phyloP scores from a whole-genome alignment of 2,888 invertebrate species.

The Hoplodrina blanda region DNA sequence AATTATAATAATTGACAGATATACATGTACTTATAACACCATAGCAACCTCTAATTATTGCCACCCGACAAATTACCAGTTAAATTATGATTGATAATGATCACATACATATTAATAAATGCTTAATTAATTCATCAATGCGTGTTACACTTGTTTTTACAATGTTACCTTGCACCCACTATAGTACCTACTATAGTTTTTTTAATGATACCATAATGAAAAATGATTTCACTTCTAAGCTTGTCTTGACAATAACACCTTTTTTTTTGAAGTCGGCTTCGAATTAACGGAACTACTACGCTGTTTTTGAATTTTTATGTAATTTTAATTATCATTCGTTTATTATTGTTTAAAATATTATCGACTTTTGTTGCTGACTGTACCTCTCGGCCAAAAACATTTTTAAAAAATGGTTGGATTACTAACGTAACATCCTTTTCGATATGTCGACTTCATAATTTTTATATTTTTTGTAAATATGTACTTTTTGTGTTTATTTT shows the following conservation, averaged over 20 bases:
- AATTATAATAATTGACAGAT: constrained; percentile 23
- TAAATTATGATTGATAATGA: constrained; percentile 39
- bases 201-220: too few species aligned
- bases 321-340: too few species aligned
- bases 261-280: too few species aligned
- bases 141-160: not conserved
- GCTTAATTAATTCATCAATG: constrained; percentile 24
- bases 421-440: too few species aligned
- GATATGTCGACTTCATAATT: too few species aligned
- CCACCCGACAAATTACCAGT: constrained; percentile 31
- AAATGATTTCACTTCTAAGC: too few species aligned
- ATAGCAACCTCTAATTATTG: constrained; percentile 34
- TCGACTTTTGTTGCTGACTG: not conserved
- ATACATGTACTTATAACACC: constrained; percentile 15
- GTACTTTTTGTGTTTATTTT: too few species aligned
- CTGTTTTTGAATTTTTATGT: too few species aligned
- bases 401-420: too few species aligned
- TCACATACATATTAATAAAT: constrained; percentile 23
- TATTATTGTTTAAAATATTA: not conserved
- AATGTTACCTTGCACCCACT: constrained; percentile 37
- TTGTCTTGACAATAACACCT: too few species aligned
- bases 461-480: too few species aligned
- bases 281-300: too few species aligned
- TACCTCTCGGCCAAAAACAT: not conserved
- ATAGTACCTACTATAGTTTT: not conserved